These are phyloP conservation scores for Cochlearius cochlearius DNA, from an alignment of 2,113 vertebrate species.

Conservation along the genomic window DNA sequence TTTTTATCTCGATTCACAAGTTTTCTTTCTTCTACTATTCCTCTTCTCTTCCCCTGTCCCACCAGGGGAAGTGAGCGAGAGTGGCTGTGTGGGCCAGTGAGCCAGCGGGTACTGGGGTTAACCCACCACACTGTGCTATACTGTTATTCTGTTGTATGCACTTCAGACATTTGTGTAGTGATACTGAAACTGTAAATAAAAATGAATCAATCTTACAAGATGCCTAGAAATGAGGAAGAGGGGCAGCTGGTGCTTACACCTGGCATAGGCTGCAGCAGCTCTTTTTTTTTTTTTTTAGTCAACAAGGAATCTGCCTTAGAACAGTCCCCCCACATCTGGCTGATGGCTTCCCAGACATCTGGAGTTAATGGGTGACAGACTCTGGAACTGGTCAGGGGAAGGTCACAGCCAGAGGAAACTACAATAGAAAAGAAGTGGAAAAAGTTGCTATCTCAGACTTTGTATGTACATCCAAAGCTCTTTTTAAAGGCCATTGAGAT, in stretches of 20 bases:
- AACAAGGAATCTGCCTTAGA: neutral
- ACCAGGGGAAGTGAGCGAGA: fast-evolving
- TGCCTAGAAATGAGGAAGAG: neutral
- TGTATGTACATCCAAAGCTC: neutral
- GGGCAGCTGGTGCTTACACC: fast-evolving
- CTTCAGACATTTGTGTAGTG: neutral
- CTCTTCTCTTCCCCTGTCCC: neutral
- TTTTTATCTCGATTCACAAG: neutral
- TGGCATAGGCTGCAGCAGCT: neutral
- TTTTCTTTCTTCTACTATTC: neutral
- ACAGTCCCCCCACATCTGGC: neutral
- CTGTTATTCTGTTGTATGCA: neutral
- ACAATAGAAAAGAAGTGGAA: neutral
- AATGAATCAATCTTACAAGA: neutral
- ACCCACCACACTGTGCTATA: neutral
- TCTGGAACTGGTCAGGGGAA: neutral
- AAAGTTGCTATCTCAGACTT: neutral
- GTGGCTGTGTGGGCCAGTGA: fast-evolving
- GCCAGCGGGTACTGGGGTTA: neutral
- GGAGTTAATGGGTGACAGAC: neutral
- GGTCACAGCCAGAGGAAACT: neutral
- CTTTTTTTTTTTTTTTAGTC: neutral
- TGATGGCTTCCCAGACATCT: neutral
- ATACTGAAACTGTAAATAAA: neutral
- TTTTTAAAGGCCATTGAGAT: neutral